These are phyloP conservation scores for Poeciliopsis gracilis DNA, from an alignment of 2,797 vertebrate genomes.

Conservation along the genomic window DNA sequence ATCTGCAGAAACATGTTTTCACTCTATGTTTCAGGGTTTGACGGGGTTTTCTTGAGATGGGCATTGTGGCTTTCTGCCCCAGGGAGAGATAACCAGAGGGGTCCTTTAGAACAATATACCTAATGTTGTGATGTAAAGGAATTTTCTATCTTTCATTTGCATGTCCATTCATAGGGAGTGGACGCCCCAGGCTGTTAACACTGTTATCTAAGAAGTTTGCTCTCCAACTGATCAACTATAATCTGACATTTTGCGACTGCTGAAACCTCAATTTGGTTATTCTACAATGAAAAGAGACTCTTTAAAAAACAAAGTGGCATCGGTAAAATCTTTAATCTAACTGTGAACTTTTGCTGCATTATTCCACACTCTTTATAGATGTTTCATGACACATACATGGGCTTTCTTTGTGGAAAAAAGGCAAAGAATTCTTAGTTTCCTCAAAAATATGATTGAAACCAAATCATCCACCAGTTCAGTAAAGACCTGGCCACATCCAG, in stretches of 20 bases:
- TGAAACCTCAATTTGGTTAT: background rate
- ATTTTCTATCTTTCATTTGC: background rate
- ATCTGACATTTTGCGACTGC: background rate
- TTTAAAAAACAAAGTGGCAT: background rate
- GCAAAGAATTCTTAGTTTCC: background rate
- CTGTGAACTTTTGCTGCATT: background rate
- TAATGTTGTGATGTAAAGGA: background rate
- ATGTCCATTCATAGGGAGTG: background rate
- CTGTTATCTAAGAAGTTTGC: background rate
- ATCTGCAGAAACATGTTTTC: slow-evolving; percentile 19
- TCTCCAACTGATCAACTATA: background rate
- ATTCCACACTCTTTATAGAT: background rate
- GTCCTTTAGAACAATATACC: background rate
- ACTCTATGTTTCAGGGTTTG: background rate
- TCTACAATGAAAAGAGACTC: background rate
- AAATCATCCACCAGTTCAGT: background rate
- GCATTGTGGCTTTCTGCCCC: background rate
- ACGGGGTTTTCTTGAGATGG: background rate
- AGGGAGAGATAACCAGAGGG: too few relatives aligned
- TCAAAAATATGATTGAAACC: background rate
- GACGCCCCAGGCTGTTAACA: background rate
- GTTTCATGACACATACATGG: background rate
- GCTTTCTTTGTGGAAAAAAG: background rate
- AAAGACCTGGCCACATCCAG: background rate
- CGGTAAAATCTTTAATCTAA: background rate